phyloP scores from a whole-genome alignment of 2,113 vertebrate species.

The Origma solitaria region DNA sequence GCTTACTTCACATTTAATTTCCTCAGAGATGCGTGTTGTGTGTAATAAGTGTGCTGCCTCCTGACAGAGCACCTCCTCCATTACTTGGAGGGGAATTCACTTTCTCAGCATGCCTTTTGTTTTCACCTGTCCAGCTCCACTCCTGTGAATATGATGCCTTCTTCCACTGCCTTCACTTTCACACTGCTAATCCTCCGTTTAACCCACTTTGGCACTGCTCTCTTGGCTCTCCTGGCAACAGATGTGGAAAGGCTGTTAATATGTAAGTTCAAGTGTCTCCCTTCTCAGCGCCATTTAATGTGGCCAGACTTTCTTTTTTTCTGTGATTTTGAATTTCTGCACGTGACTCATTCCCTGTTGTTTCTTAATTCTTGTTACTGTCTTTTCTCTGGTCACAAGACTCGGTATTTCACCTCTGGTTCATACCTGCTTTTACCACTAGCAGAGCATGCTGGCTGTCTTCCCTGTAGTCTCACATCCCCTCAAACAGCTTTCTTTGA shows the following conservation, averaged over 20 bases:
- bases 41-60: background rate
- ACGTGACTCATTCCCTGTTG: accelerated
- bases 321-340: background rate
- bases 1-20: background rate
- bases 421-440: background rate
- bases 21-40: background rate
- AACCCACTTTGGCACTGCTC: background rate
- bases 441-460: background rate
- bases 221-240: background rate
- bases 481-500: background rate
- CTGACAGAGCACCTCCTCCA: background rate
- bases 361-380: background rate
- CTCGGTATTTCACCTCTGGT: accelerated
- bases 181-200: background rate
- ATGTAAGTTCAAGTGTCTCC: background rate
- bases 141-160: accelerated
- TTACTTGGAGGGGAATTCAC: background rate
- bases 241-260: background rate
- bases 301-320: background rate
- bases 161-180: background rate
- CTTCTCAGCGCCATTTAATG: background rate
- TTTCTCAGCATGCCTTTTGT: background rate
- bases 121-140: background rate
- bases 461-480: background rate
- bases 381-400: background rate